phyloP scores from a whole-genome alignment of 2,888 invertebrate genomes.

The Polymixis lichenea region DNA sequence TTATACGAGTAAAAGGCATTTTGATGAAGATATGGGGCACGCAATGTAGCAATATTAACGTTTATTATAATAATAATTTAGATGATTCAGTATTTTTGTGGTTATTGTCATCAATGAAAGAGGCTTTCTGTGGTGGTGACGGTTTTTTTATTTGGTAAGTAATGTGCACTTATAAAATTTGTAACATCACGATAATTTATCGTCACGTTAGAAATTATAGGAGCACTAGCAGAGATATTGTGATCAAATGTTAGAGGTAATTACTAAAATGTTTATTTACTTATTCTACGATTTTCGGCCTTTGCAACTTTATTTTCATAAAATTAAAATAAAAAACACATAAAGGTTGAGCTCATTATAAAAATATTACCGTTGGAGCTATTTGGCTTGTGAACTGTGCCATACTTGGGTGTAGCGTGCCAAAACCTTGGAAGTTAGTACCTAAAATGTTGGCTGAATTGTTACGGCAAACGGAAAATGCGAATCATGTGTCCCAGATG shows the following conservation, averaged over 20 bases:
- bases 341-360: conserved; percentile 8
- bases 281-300: neutral
- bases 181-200: too few species aligned
- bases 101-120: neutral
- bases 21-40: conserved; percentile 44
- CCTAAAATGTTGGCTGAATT: conserved; percentile 12
- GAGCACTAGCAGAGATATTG: neutral
- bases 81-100: conserved; percentile 29
- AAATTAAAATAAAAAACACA: neutral
- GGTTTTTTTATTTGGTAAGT: neutral
- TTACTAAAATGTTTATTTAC: neutral
- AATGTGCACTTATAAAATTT: too few species aligned
- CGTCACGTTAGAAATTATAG: too few species aligned
- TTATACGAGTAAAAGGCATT: conserved; percentile 39
- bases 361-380: conserved; percentile 37
- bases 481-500: conserved; percentile 24
- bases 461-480: conserved; percentile 37
- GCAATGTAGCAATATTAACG: conserved; percentile 35
- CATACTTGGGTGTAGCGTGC: conserved; percentile 24
- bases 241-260: neutral
- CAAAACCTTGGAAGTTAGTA: conserved; percentile 35
- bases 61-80: conserved; percentile 7
- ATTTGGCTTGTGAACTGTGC: conserved; percentile 43
- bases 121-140: neutral
- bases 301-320: neutral